Conservation (phyloP, 30 jellyfish, hydroid and myxozoan species). For the Sanderia malayensis region DNA sequence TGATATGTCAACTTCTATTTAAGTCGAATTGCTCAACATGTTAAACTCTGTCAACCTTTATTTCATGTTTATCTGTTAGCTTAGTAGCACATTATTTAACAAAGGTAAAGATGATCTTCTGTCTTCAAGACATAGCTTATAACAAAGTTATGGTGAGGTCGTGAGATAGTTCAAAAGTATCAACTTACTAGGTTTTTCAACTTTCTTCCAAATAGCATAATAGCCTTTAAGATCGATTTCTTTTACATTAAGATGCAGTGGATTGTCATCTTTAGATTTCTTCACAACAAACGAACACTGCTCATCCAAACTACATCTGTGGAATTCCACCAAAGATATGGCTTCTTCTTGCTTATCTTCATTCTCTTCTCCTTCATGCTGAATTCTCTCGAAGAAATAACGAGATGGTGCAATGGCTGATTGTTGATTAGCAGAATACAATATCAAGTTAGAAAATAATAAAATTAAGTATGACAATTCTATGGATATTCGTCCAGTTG, state of each 20-base stretch:
- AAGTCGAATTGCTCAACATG: too few relatives aligned
- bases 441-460: background rate
- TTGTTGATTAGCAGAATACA: background rate
- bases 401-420: background rate
- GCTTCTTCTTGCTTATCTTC: background rate
- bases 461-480: background rate
- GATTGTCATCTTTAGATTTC: background rate
- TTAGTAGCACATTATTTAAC: background rate
- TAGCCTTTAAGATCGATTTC: background rate
- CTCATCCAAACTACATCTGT: background rate
- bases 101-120: background rate
- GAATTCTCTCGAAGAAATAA: background rate
- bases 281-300: background rate
- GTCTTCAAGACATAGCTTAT: too few relatives aligned
- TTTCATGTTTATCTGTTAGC: background rate
- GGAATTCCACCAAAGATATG: too few relatives aligned
- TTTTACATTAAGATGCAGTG: background rate
- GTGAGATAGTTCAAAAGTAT: too few relatives aligned
- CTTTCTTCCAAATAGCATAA: background rate
- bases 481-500: background rate
- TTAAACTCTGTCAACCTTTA: too few relatives aligned
- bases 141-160: too few relatives aligned
- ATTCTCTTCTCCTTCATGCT: background rate
- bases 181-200: constrained; percentile 1
- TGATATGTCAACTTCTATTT: too few relatives aligned